Conservation (phyloP, 1,140 invertebrate species). For the Choristoneura fumiferana region DNA sequence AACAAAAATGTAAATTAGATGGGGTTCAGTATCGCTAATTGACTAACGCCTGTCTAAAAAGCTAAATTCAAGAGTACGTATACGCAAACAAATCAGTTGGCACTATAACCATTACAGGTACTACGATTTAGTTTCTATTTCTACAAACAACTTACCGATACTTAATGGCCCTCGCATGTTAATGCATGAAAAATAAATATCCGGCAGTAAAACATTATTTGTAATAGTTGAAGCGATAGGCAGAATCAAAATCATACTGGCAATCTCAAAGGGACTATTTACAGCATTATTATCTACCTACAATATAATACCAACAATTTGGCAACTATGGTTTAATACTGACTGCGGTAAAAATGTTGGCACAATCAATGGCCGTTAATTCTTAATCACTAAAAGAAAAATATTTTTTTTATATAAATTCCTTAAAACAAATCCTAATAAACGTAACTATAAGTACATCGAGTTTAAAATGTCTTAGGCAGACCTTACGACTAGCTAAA, state of each 20-base stretch:
- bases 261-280: conserved; percentile 55
- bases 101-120: neutral
- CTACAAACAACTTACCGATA: conserved; percentile 67
- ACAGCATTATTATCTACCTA: conserved; percentile 63
- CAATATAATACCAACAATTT: conserved; percentile 57
- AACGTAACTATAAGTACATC: conserved; percentile 70
- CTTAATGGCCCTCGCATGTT: conserved; percentile 69
- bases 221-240: conserved; percentile 41
- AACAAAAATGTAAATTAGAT: conserved; percentile 54
- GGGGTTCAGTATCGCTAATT: neutral
- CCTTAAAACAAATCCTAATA: conserved; percentile 56
- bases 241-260: conserved; percentile 46
- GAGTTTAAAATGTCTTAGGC: conserved; percentile 73
- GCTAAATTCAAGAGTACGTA: neutral
- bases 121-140: conserved; percentile 24
- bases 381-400: conserved; percentile 62
- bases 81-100: conserved; percentile 12
- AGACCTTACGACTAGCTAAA: conserved; percentile 51
- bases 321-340: conserved; percentile 78
- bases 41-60: neutral
- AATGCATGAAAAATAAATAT: conserved; percentile 75
- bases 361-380: conserved; percentile 62
- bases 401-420: conserved; percentile 64
- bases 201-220: conserved; percentile 58
- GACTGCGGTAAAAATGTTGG: conserved; percentile 78